Conservation (phyloP, 2,797 vertebrate genomes). For the Microctenopoma lineatum region DNA sequence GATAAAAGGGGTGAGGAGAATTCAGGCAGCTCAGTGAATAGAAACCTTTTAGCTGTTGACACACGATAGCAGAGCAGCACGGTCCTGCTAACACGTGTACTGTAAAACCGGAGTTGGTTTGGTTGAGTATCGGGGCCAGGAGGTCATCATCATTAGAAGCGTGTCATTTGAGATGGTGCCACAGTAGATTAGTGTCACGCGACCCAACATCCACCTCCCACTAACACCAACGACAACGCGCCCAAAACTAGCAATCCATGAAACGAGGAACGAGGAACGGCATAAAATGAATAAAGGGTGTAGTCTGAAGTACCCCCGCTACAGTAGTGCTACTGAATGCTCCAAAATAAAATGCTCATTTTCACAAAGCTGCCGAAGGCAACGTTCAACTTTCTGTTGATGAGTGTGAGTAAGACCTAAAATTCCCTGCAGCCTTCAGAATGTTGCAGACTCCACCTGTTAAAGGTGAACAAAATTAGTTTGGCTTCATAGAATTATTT, state of each 20-base stretch:
- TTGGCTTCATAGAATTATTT: too few species aligned
- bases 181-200: constrained; percentile 44
- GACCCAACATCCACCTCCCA: constrained; percentile 17
- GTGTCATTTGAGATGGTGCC: constrained; percentile 55
- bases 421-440: too few species aligned
- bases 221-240: constrained; percentile 1
- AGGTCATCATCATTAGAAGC: constrained; percentile 43
- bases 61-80: constrained; percentile 1
- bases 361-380: neutral
- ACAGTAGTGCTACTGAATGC: neutral
- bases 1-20: constrained; percentile 8
- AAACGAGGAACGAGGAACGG: neutral
- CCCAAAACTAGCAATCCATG: constrained; percentile 33
- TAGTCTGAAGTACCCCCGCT: neutral
- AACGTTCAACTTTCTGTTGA: constrained; percentile 3
- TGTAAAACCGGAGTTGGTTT: constrained; percentile 12
- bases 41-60: constrained; percentile 24
- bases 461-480: too few species aligned
- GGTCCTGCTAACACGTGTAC: constrained; percentile 5
- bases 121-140: constrained; percentile 44
- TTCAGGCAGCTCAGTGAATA: constrained; percentile 15
- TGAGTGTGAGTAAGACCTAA: too few species aligned
- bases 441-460: too few species aligned
- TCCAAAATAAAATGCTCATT: neutral
- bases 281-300: neutral